phyloP scores from a whole-genome alignment of 2,888 invertebrate genomes.

The Nasonovia ribisnigri region DNA sequence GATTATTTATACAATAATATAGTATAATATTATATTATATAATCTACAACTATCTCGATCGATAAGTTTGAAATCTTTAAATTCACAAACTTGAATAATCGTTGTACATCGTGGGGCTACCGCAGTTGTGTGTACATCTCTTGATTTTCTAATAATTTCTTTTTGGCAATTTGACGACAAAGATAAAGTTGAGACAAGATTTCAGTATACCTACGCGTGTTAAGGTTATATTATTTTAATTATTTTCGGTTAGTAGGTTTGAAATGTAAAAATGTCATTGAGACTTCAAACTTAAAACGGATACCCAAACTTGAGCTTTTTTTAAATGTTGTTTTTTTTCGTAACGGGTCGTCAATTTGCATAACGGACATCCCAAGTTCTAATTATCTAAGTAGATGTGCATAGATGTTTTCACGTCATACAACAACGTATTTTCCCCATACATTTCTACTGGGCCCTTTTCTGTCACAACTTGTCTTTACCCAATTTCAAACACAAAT shows the following conservation, averaged over 20 bases:
- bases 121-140: background rate
- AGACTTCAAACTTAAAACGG: background rate
- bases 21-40: background rate
- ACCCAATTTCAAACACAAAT: background rate
- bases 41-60: slow-evolving; percentile 25
- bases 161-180: background rate
- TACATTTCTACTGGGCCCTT: background rate
- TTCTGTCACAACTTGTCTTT: background rate
- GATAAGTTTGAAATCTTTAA: background rate
- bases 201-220: background rate
- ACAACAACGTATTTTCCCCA: background rate
- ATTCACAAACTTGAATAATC: background rate
- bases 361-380: background rate
- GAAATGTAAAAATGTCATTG: background rate
- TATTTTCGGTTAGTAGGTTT: background rate
- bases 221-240: background rate
- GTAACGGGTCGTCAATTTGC: background rate
- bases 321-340: background rate
- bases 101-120: background rate
- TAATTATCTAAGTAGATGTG: background rate
- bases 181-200: background rate
- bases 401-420: background rate
- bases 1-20: slow-evolving; percentile 7
- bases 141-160: background rate
- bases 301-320: background rate